A percentile compares a stretch with the other conserved stretches of the same genome.
Conservation (phyloP, 2,888 invertebrate species). For the Pimpla rufipes region DNA sequence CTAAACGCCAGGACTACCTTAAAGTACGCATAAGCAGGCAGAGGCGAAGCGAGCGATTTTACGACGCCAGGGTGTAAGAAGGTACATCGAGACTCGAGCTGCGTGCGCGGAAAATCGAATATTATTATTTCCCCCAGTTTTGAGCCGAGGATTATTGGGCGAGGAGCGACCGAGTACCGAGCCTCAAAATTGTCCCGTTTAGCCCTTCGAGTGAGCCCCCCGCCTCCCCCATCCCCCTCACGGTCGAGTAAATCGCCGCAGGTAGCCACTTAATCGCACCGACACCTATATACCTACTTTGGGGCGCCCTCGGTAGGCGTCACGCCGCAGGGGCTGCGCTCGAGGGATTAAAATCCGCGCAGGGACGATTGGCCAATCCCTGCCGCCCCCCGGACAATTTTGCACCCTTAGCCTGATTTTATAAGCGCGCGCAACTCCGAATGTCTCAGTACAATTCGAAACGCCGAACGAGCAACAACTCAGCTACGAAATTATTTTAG, state of each 20-base stretch:
- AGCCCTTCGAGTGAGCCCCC: conserved; percentile 41
- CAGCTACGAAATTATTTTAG: background rate
- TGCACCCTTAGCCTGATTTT: background rate
- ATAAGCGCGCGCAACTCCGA: background rate
- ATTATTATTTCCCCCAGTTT: conserved; percentile 41
- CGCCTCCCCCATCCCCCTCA: too few species aligned
- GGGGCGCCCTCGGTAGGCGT: conserved; percentile 23
- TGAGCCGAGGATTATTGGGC: conserved; percentile 27
- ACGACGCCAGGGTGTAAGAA: conserved; percentile 49
- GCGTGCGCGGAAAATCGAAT: conserved; percentile 7
- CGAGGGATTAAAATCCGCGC: conserved; percentile 37
- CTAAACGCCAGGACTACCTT: too few species aligned
- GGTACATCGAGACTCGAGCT: background rate
- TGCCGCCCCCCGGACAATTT: background rate
- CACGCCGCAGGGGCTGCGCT: background rate
- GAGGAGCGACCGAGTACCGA: conserved; percentile 18
- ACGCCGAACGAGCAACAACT: conserved; percentile 31
- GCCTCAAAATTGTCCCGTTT: conserved; percentile 45
- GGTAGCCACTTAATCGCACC: conserved; percentile 58
- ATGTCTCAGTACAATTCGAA: conserved; percentile 47
- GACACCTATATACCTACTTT: conserved; percentile 5
- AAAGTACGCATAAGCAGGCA: too few species aligned
- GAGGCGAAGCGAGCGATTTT: conserved; percentile 44
- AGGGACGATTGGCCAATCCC: background rate
- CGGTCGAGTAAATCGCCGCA: conserved; percentile 56